These are phyloP conservation scores for Ranitomeya variabilis DNA, from an alignment of 2,113 vertebrate species.

Conservation along the genomic window DNA sequence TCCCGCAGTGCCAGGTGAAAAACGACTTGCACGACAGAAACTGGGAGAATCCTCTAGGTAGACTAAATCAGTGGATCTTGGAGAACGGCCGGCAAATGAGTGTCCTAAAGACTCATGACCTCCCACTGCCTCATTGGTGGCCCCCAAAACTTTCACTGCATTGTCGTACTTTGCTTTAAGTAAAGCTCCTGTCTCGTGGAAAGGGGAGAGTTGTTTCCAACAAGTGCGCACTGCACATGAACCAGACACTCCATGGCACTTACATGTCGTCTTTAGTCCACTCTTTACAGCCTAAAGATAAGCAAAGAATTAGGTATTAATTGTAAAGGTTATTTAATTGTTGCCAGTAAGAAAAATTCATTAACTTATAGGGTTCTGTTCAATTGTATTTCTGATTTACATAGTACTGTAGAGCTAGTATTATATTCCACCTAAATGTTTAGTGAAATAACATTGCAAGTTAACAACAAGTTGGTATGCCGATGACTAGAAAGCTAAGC, in stretches of 20 bases:
- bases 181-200: conserved; percentile 88
- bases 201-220: conserved; percentile 96
- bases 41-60: conserved; percentile 96
- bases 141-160: conserved; percentile 85
- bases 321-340: background rate
- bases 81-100: conserved; percentile 65
- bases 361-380: background rate
- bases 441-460: too few relatives aligned
- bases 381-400: background rate
- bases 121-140: conserved; percentile 89
- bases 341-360: background rate
- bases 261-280: conserved; percentile 95
- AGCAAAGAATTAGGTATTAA: background rate
- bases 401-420: background rate
- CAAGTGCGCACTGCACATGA: conserved; percentile 95
- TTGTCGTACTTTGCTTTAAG: conserved; percentile 91
- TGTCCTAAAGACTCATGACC: conserved; percentile 70
- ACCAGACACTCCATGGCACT: conserved; percentile 95
- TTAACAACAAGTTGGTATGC: background rate
- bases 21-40: conserved; percentile 92
- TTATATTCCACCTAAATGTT: background rate
- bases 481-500: background rate
- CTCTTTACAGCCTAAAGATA: conserved; percentile 88
- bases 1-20: conserved; percentile 86
- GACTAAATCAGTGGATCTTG: conserved; percentile 84